These are phyloP conservation scores for Hydropsyche tenuis DNA, from an alignment of 1,140 invertebrate genomes.

Conservation along the genomic window DNA sequence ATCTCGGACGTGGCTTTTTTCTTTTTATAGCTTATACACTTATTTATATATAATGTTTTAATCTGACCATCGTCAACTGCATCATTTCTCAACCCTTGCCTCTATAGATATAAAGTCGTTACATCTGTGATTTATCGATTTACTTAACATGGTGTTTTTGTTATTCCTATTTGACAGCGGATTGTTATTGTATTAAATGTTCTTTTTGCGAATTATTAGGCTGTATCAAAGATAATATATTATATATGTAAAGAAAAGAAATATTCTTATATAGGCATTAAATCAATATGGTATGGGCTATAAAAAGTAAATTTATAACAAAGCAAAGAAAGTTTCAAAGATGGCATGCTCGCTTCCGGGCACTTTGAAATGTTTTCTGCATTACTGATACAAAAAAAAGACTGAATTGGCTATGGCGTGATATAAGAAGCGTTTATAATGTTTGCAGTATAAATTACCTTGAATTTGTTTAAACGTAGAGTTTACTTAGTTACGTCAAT, in stretches of 20 bases:
- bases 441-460: constrained; percentile 28
- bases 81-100: constrained; percentile 30
- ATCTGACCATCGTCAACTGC: not conserved
- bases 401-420: constrained; percentile 32
- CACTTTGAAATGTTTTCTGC: constrained; percentile 26
- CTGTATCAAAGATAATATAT: constrained; percentile 27
- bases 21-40: not conserved
- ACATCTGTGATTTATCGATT: constrained; percentile 39
- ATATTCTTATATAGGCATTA: constrained; percentile 37
- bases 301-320: constrained; percentile 14
- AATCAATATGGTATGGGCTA: constrained; percentile 27
- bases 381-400: constrained; percentile 32
- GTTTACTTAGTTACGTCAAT: constrained; percentile 18
- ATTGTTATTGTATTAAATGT: constrained; percentile 34
- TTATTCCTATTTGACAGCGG: constrained; percentile 40
- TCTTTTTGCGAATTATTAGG: constrained; percentile 29
- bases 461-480: constrained; percentile 30
- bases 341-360: not conserved
- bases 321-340: constrained; percentile 16
- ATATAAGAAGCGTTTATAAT: constrained; percentile 35
- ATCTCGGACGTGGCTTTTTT: not conserved
- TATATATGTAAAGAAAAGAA: constrained; percentile 25
- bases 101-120: constrained; percentile 25
- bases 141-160: constrained; percentile 36
- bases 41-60: not conserved